Conservation (phyloP, 2,888 invertebrate genomes). For the Eristalinus aeneus region DNA sequence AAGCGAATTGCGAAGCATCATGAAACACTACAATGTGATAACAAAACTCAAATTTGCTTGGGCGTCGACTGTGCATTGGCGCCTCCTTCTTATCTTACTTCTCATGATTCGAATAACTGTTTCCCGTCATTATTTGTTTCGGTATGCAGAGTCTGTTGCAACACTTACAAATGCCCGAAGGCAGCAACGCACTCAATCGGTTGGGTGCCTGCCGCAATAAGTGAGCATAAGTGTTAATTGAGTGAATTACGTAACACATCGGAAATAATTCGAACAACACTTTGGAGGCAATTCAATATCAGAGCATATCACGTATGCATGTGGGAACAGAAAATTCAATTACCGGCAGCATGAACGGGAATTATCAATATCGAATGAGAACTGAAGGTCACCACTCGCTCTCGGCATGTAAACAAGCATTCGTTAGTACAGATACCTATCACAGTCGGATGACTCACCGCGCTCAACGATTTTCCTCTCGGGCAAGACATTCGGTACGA, state of each 20-base stretch:
- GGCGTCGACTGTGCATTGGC: neutral
- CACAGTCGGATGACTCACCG: slow-evolving; percentile 71
- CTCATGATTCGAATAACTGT: neutral
- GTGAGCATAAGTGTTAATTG: neutral
- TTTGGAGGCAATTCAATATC: neutral
- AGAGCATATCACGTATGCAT: neutral
- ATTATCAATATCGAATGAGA: neutral
- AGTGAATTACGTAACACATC: neutral
- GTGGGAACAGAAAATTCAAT: neutral
- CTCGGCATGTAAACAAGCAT: neutral
- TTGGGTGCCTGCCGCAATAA: too few species aligned
- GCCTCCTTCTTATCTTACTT: neutral
- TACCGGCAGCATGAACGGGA: neutral
- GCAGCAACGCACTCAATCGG: neutral
- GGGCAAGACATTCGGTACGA: slow-evolving; percentile 76
- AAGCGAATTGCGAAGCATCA: neutral
- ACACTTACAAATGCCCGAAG: neutral
- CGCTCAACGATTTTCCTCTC: slow-evolving; percentile 76
- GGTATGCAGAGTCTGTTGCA: neutral
- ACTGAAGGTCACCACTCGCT: neutral
- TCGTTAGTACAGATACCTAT: neutral
- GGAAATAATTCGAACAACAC: neutral
- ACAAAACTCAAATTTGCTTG: neutral
- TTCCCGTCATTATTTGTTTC: neutral
- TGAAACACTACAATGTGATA: neutral